Evolutionary conservation across 2,113 vertebrate genomes (phyloP), one percentile per base, ranked within the genome.

Genomic region (Otis tarda): DNA sequence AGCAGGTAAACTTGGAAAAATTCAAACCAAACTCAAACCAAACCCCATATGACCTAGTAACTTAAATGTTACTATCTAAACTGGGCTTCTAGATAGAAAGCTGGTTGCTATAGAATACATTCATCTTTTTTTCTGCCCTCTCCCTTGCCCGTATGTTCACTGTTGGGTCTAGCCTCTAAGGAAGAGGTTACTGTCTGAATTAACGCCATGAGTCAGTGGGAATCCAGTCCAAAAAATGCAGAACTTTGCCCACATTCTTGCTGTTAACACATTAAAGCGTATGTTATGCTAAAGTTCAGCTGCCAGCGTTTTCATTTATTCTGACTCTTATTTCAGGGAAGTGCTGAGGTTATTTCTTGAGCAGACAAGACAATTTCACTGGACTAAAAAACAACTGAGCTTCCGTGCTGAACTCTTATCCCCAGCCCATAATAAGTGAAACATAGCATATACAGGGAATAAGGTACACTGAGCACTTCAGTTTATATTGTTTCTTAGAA

Each of bases 271-370:
- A 56, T 14, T 77, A 75, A 82, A 76, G 45, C 60, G 30, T 16
- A 61, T 13, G 50, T 41, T 52, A 83, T 2, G 3, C 68, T 83
- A 1, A 59, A 74, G 67, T 67, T 90, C 52, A 63, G 59, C 75
- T 92, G 87, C 78, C 75, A 93, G 47, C 30, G 35, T 73, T 93
- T 93, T 83, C 85, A 86, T 93, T 92, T 83, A 31, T 59, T 92
- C 79, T 67, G 85, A 49, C 39, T 93, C 69, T 79, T 59, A 0
- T 74, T 92, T 81, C 79, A 74, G 88, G 28, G 43, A 93, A 88
- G 23, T 45, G 68, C 68, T 91, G 60, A 90, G 68, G 16, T 88
- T 86, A 71, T 90, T 83, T 75, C 79, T 94, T 33, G 28, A 74
- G 39, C 60, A 39, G 83, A 49, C 64, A 86, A 92, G 33, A 56